Base-by-base conservation (phyloP, 2,797 vertebrate species). In the Nyctalus aviator region DNA sequence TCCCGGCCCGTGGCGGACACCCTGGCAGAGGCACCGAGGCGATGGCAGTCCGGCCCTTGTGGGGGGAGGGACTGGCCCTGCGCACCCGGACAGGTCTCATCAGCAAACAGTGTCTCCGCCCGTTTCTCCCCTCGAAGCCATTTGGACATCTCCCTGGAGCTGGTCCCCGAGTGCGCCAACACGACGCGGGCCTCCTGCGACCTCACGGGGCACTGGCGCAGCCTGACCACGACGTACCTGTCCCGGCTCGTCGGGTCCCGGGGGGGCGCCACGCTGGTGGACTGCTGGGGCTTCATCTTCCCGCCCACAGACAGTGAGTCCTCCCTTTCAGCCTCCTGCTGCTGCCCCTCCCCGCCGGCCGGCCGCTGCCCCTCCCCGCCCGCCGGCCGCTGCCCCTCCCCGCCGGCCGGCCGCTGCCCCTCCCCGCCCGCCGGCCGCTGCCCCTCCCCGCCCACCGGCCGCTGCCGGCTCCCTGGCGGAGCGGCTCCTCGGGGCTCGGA, bases 151-250 rank as follows among this genome's bases (percentile, higher is more conserved):
- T 7, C 53, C 0, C 15, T 5, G 75, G 71, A 18, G 66, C 41
- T 15, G 12, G 95, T 97, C 6, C 2, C 93, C 69, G 84, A 87
- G 17, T 98, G 98, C 50, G 88, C 90, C 46, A 62, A 96, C 27
- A 97, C 94, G 90, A 91, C 94, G 0, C 95, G 77, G 5, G 48
- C 84, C 0, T 97, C 44, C 8, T 98, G 98, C 84, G 95, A 98
- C n/a, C 37, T 98, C 18, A 98, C 98, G 27, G 69, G 95, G 1
- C 83, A 95, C 27, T 97, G 98, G 91, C 0, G n/a, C 11, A 6
- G 83, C 0, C 0, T 0, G 0, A 0, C 0, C 0, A 0, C 14
- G 15, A 3, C 0, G 0, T 98, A 98, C 23, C 0, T 0, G 1
- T 0, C 0, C 3, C 0, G 17, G 0, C 53, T 98, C 20, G 32